Base-by-base conservation (phyloP, 1,140 invertebrate genomes). In the Brachionus manjavacas region DNA sequence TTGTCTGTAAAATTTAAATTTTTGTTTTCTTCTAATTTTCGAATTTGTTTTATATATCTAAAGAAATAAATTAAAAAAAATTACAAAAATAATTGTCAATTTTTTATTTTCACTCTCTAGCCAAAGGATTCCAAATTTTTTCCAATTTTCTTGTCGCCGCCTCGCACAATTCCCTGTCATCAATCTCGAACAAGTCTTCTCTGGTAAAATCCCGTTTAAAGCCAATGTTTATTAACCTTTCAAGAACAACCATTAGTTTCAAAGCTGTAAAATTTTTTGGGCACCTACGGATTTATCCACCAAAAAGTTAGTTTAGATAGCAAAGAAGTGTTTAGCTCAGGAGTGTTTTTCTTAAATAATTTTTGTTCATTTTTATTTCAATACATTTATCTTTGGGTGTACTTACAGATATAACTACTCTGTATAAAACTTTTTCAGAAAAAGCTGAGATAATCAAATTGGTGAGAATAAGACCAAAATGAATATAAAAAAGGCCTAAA, bases 241-340 rank as follows among this genome's bases (percentile, higher is more conserved):
- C 9, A 43, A 66, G 66, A 25, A 46, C 28, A 46, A 78, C 43
- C 9, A 7, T 46, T 11, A 78, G 28, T 41, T 28, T 2, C 23
- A 16, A 43, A 20, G 6, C 3, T 11, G 14, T 39, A n/a, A 39
- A 78, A 23, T 46, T 31, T 14, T n/a, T 25, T 8, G 49, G 3
- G 28, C n/a, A 79, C 43, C 35, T 80, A 80, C 49, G 52, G 52
- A 68, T 81, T 81, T 41, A 68, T 81, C 79, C 79, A 81, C 79
- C 79, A 81, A 46, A 81, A 81, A 0, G 79, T 81, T 3, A 81
- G n/a, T 25, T 64, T 60, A 11, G 79, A 81, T 1, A 81, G 31
- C 25, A 81, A 20, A 60, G 79, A 81, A 11, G 49, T 64, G 43
- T 81, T 68, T 35, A 39, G 35, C 16, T 68, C 79, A 23, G 79